These are phyloP conservation scores for Eretmochelys imbricata DNA, from an alignment of 2,113 vertebrate genomes.

Conservation along the genomic window DNA sequence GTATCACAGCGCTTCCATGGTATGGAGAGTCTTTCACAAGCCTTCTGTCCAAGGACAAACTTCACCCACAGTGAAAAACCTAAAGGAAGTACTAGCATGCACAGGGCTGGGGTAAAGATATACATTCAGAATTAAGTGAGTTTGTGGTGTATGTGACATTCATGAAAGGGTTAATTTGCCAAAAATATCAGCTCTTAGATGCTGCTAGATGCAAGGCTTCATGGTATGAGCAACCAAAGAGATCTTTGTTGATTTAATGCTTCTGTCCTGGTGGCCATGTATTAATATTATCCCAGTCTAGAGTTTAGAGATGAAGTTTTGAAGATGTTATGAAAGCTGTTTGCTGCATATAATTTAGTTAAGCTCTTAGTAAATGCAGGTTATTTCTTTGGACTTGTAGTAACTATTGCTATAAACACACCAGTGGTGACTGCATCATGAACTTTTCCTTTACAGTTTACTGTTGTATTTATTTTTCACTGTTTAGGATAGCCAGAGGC, in stretches of 20 bases:
- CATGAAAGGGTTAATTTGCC: background rate
- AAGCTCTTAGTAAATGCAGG: background rate
- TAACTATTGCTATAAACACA: background rate
- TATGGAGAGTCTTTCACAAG: background rate
- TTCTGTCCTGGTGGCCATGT: background rate
- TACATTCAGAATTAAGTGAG: rapidly evolving
- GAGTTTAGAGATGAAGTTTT: too few species aligned
- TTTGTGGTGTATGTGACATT: rapidly evolving
- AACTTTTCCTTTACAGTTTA: background rate
- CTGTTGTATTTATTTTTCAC: background rate
- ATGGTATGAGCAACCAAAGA: rapidly evolving
- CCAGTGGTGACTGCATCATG: background rate
- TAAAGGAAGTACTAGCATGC: background rate
- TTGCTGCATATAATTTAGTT: background rate
- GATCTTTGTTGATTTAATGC: background rate
- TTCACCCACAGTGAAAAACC: background rate
- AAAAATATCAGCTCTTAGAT: background rate
- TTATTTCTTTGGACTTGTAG: background rate
- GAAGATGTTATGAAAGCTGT: background rate
- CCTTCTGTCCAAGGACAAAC: background rate
- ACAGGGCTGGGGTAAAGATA: rapidly evolving
- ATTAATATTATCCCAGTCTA: too few species aligned
- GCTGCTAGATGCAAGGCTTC: background rate
- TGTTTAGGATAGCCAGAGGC: background rate
- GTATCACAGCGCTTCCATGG: rapidly evolving